Evolutionary conservation across 2,888 invertebrate genomes (phyloP), one percentile per base, ranked within the genome.

Genomic region (Hylaea fasciaria): DNA sequence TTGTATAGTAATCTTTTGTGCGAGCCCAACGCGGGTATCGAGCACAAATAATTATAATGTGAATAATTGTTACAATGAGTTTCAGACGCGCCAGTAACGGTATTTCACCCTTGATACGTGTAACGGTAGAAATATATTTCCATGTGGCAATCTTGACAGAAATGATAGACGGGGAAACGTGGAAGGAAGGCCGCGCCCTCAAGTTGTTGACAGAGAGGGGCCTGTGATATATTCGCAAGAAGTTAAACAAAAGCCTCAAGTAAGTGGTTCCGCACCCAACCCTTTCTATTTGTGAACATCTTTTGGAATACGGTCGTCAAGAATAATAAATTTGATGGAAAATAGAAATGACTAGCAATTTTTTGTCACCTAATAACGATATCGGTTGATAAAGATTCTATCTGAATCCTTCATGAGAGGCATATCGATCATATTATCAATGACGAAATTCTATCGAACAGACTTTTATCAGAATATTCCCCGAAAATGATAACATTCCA

Each of bases 1-100:
- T 76, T 73, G 69, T 71, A 70, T 66, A 71, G 67, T 67, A 53
- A 65, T 68, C 46, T 71, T 66, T 67, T 66, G 70, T 67, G 64
- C 65, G 62, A 70, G 58, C 62, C 63, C 61, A 65, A 62, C 68
- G 45, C 57, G 44, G 46, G 11, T 8, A 32, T 63, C 40, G 54
- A 59, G 45, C 17, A 57, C 57, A 43, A 45, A 50, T 47, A 47
- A 58, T 60, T 58, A 62, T 32, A 57, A 62, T 58, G 22, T 48
- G 37, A 45, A 53, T 32, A 55, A 64, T 59, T 54, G 51, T 64
- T 40, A 46, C 43, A 50, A 57, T 16, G 46, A 57, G 56, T 56
- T 41, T 10, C 10, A 37, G 14, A 60, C 22, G 51, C 45, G 48
- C 41, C 44, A 50, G 60, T 62, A 64, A 66, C 53, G 53, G 61